phyloP scores from a whole-genome alignment of 2,797 vertebrate genomes.

The Alectoris magna region DNA sequence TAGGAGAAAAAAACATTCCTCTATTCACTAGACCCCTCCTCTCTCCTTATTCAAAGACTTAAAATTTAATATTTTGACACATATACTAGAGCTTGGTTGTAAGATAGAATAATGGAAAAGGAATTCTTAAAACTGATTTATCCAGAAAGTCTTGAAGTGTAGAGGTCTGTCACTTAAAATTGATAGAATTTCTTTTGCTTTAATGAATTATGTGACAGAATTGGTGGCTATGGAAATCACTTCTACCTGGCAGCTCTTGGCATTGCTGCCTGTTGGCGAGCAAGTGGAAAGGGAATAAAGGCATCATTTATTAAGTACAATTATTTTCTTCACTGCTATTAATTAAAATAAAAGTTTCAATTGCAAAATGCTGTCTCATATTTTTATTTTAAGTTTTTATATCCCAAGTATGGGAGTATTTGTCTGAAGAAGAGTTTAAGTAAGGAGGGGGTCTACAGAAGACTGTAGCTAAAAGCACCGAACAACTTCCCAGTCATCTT shows the following conservation, averaged over 20 bases:
- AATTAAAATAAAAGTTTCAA: not conserved
- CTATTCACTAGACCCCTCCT: not conserved
- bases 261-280: not conserved
- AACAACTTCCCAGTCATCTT: constrained; percentile 9
- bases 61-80: constrained; percentile 20
- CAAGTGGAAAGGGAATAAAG: not conserved
- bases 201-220: not conserved
- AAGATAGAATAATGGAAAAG: not conserved
- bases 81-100: not conserved
- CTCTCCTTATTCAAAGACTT: not conserved
- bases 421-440: not conserved
- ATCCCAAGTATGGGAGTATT: not conserved
- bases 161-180: not conserved
- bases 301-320: not conserved
- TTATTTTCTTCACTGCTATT: not conserved
- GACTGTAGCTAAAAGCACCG: not conserved
- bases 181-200: not conserved
- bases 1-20: not conserved
- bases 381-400: not conserved
- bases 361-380: not conserved
- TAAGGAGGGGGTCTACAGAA: not conserved
- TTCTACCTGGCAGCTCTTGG: not conserved
- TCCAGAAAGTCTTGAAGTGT: not conserved
- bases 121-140: not conserved
- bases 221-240: not conserved